A percentile compares a stretch with the other conserved stretches of the same genome.
Evolutionary conservation across 1,140 invertebrate species (phyloP).

Genomic region (Macrobrachium nipponense): DNA sequence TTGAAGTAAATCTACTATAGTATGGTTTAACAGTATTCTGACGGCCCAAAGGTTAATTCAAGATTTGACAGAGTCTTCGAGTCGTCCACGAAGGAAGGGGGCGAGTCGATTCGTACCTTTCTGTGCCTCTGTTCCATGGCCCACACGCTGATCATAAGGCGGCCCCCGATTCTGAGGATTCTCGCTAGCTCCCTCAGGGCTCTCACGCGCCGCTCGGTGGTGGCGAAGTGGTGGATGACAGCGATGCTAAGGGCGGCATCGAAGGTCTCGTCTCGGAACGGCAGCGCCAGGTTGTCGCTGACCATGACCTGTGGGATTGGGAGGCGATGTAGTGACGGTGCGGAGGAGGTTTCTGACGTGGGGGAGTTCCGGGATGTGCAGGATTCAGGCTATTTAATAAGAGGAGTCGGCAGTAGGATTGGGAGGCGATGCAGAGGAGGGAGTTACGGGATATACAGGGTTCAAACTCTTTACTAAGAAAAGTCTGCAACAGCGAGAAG

Average conservation of each 20-base stretch:
- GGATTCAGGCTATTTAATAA: neutral
- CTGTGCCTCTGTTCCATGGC: conserved; percentile 94
- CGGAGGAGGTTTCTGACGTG: neutral
- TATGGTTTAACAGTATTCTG: too few species aligned
- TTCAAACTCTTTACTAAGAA: too few species aligned
- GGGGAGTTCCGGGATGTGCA: neutral
- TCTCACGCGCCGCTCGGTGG: conserved; percentile 86
- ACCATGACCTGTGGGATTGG: conserved; percentile 78
- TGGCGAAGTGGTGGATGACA: conserved; percentile 93
- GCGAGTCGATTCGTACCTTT: conserved; percentile 72
- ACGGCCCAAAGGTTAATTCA: too few species aligned
- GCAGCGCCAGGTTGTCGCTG: conserved; percentile 89
- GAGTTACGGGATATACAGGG: neutral
- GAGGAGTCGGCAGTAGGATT: too few species aligned
- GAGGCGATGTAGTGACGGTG: neutral
- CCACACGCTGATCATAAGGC: conserved; percentile 95
- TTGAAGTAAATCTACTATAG: too few species aligned
- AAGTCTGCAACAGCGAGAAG: too few species aligned
- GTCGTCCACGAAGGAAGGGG: neutral
- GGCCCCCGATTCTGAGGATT: conserved; percentile 88
- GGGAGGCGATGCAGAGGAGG: neutral
- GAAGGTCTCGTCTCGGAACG: conserved; percentile 91
- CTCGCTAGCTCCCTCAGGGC: conserved; percentile 89
- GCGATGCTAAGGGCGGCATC: conserved; percentile 95
- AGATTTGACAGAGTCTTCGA: too few species aligned